Base-by-base conservation (phyloP, 2,113 vertebrate species). In the Elephas maximus region DNA sequence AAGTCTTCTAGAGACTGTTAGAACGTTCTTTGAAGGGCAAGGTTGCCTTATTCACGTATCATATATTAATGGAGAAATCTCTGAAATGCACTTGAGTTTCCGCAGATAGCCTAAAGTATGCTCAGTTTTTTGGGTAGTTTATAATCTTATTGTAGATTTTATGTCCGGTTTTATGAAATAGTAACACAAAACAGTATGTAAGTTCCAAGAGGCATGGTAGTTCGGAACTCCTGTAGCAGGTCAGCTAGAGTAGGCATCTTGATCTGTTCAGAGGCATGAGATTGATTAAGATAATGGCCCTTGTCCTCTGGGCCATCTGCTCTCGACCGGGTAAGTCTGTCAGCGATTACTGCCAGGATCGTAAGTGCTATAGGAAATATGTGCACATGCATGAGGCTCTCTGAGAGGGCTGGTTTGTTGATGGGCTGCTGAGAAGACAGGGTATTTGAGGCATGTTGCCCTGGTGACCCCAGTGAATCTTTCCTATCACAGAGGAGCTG, bases 21-120 rank as follows among this genome's bases (percentile, higher is more conserved):
- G 65, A 26, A 82, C n/a, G n/a, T 74, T 81, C 67, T 82, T 10
- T 67, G 45, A 63, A 65, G 21, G 23, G 12, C 28, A 12, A 57
- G 51, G 10, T 85, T 77, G 86, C 10, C 53, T 90, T 8, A 17
- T 85, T 78, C 6, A 14, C 33, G 2, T 82, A 28, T 82, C 69
- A 1, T 48, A 30, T 60, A 9, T 62, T 69, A 69, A 63, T 41
- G 71, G 51, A 79, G 21, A 79, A 69, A 48, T 83, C 24, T 83
- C 48, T 71, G 69, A 83, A 48, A 77, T 83, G 37, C 53, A 81
- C 69, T 92, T 95, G 48, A 73, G 84, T 48, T 93, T 81, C 83
- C 82, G 4, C 67, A 81, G 30, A 67, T 28, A 78, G 5, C 18
- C 60, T 18, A 28, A 69, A 78, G 28, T 71, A 37, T 24, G 45